A percentile compares a stretch with the other conserved stretches of the same genome.
These are phyloP conservation scores for Elanoides forficatus DNA, from an alignment of 2,113 vertebrate genomes.

Conservation along the genomic window DNA sequence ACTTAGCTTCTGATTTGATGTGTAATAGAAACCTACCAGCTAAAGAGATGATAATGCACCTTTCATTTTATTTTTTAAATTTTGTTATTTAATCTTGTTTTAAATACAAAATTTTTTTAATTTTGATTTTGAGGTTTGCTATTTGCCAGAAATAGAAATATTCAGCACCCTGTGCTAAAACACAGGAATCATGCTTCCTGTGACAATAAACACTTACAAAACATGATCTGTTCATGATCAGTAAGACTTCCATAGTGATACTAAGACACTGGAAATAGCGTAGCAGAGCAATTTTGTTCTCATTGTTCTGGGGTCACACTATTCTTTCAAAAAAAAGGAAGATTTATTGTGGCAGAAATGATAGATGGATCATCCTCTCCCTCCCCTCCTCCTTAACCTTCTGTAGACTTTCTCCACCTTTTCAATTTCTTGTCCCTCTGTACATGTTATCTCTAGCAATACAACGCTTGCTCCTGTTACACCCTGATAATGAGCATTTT, in stretches of 20 bases:
- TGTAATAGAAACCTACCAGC: not conserved
- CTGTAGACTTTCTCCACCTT: not conserved
- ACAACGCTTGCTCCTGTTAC: conserved; percentile 35
- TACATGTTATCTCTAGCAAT: conserved; percentile 34
- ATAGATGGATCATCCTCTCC: not conserved
- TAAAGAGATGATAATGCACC: not conserved
- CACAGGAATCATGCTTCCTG: not conserved
- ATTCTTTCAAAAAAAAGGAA: not conserved
- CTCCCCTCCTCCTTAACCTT: not conserved
- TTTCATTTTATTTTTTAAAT: not conserved
- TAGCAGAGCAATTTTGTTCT: not conserved
- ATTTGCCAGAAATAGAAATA: not conserved
- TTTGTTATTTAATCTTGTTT: not conserved
- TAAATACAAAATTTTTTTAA: not conserved
- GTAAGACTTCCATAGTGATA: not conserved
- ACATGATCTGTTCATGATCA: not conserved
- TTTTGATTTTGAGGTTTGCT: not conserved
- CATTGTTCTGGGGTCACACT: not conserved
- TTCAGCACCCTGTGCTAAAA: not conserved
- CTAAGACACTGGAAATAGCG: not conserved
- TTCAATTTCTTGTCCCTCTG: conserved; percentile 14
- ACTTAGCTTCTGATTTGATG: not conserved
- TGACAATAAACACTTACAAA: not conserved
- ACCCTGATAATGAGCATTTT: conserved; percentile 44
- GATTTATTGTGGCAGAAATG: conserved; percentile 9